A percentile compares a stretch with the other conserved stretches of the same genome.
Evolutionary conservation across 1,140 invertebrate species (phyloP).

Genomic region (Achroia grisella): DNA sequence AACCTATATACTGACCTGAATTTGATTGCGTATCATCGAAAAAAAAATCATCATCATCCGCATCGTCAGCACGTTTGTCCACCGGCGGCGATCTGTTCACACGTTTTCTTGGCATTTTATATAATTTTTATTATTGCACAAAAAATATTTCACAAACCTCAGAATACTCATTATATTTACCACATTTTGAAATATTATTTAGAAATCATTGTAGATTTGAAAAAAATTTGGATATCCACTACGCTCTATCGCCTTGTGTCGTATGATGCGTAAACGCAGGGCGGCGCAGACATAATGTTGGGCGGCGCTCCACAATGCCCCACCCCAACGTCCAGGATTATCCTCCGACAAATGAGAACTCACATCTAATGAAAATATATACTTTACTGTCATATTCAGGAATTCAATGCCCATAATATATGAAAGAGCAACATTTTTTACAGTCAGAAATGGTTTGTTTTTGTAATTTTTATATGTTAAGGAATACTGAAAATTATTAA

Average conservation of each 20-base stretch:
- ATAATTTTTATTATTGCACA: neutral
- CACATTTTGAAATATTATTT: neutral
- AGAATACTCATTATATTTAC: neutral
- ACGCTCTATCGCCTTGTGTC: conserved; percentile 25
- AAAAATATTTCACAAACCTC: neutral
- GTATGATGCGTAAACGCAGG: conserved; percentile 50
- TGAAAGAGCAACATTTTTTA: too few species aligned
- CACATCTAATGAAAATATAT: conserved; percentile 6
- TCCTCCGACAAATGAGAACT: conserved; percentile 29
- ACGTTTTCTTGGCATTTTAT: conserved; percentile 56
- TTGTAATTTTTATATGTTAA: too few species aligned
- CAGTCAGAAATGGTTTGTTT: too few species aligned
- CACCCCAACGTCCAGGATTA: conserved; percentile 46
- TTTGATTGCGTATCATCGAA: conserved; percentile 60
- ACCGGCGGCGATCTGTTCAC: conserved; percentile 37
- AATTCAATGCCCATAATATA: neutral
- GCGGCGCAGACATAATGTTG: conserved; percentile 43
- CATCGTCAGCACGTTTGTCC: conserved; percentile 41
- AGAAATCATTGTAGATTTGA: neutral
- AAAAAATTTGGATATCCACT: neutral
- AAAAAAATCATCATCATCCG: conserved; percentile 57
- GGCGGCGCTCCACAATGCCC: conserved; percentile 50
- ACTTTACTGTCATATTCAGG: neutral
- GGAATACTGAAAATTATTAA: too few species aligned
- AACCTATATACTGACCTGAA: conserved; percentile 34